phyloP scores from a whole-genome alignment of 2,888 invertebrate species.

The Geophilus truncorum region DNA sequence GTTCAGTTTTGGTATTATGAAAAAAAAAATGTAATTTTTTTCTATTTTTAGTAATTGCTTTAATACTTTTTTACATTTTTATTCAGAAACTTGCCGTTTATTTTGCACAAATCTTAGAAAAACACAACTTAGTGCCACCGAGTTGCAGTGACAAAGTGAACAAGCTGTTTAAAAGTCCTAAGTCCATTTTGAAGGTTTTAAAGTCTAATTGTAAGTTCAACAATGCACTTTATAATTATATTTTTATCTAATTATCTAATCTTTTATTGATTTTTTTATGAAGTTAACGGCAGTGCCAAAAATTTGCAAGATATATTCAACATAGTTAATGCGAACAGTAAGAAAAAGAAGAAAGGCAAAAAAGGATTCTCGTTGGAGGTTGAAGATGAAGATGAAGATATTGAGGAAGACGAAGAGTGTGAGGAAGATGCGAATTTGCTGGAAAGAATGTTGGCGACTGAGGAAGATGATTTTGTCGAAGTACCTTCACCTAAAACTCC shows the following conservation, averaged over 20 bases:
- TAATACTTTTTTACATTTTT: neutral
- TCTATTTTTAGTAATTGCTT: neutral
- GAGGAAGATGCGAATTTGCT: neutral
- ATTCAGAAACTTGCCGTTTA: neutral
- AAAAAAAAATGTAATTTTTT: neutral
- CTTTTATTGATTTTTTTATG: neutral
- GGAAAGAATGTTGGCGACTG: neutral
- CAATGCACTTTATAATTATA: neutral
- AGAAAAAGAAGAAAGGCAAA: too few species aligned
- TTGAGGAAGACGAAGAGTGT: neutral
- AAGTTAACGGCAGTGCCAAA: neutral
- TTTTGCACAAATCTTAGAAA: neutral
- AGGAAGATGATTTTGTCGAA: neutral
- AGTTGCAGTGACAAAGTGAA: neutral
- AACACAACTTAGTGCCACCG: neutral
- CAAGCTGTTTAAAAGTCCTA: neutral
- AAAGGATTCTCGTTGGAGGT: too few species aligned
- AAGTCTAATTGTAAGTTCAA: neutral
- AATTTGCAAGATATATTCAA: neutral
- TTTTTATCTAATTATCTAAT: neutral
- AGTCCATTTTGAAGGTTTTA: neutral
- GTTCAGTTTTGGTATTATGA: neutral
- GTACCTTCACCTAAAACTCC: neutral
- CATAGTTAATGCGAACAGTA: too few species aligned
- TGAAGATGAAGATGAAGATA: neutral